phyloP scores from a whole-genome alignment of 2,113 vertebrate genomes.

The Chaetodon auriga region DNA sequence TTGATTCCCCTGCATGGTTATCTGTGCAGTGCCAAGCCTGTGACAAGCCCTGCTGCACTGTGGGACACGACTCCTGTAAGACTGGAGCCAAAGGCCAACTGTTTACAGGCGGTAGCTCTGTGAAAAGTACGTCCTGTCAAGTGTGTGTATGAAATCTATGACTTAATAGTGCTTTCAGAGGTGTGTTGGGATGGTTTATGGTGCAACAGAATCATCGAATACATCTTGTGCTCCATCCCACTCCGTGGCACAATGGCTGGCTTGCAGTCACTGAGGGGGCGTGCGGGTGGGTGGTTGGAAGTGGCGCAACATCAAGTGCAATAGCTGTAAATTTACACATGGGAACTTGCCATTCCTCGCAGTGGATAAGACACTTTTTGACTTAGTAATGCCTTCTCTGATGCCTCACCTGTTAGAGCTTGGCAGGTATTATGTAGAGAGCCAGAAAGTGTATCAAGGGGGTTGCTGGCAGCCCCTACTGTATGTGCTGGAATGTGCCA shows the following conservation, averaged over 20 bases:
- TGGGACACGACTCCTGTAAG: constrained; percentile 37
- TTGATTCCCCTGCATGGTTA: constrained; percentile 42
- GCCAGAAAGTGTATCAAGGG: constrained; percentile 62
- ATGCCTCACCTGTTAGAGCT: constrained; percentile 78
- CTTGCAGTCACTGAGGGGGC: constrained; percentile 51
- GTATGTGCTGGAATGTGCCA: constrained; percentile 84
- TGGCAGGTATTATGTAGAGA: constrained; percentile 69
- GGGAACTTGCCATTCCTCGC: constrained; percentile 57
- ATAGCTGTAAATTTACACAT: constrained; percentile 60
- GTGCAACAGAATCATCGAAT: constrained; percentile 37
- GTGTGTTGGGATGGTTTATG: constrained; percentile 24
- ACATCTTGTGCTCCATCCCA: constrained; percentile 56
- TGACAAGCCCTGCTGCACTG: constrained; percentile 35
- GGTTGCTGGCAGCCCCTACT: constrained; percentile 82
- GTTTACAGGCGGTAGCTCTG: constrained; percentile 5
- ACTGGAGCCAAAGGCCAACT: constrained; percentile 1
- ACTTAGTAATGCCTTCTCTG: constrained; percentile 52
- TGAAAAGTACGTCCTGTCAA: constrained; percentile 12
- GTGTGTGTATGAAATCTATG: neutral
- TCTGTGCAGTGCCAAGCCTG: constrained; percentile 22
- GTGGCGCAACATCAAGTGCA: constrained; percentile 72
- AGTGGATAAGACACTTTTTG: constrained; percentile 41
- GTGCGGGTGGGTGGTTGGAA: constrained; percentile 66
- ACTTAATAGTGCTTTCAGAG: constrained; percentile 18
- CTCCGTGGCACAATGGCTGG: constrained; percentile 64